phyloP scores from a whole-genome alignment of 2,113 vertebrate species.

The Picathartes gymnocephalus region DNA sequence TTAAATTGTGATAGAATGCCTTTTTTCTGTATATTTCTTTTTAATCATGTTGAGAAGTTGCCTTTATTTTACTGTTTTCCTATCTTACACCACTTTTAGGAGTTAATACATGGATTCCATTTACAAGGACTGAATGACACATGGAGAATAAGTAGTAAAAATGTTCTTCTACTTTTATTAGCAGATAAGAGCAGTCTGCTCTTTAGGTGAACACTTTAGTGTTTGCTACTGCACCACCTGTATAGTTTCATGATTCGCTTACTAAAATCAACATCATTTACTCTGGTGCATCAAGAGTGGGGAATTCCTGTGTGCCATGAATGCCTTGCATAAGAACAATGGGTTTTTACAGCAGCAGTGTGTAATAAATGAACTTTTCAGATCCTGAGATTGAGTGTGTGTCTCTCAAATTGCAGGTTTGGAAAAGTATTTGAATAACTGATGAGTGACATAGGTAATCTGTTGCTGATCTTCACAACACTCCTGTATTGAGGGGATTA shows the following conservation, averaged over 20 bases:
- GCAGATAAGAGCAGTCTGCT: neutral
- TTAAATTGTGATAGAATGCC: neutral
- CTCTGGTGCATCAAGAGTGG: neutral
- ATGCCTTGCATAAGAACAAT: neutral
- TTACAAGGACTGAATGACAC: neutral
- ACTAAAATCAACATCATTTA: neutral
- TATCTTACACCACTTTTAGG: neutral
- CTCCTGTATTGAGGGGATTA: neutral
- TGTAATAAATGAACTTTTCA: neutral
- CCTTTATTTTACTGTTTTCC: neutral
- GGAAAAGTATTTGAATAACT: neutral
- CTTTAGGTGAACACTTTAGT: fast-evolving
- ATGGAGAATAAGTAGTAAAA: neutral
- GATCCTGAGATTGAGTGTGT: neutral
- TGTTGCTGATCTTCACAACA: neutral
- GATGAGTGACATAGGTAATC: neutral
- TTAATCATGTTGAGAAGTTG: neutral
- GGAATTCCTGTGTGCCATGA: neutral
- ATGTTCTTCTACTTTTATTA: neutral
- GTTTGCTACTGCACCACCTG: neutral
- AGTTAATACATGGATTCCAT: neutral
- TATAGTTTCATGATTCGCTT: neutral
- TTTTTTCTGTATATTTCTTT: neutral
- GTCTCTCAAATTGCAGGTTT: neutral
- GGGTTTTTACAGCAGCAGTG: neutral